Base-by-base conservation (phyloP, 35 echinoderm and acorn worm genomes). In the Chiridota heheva region DNA sequence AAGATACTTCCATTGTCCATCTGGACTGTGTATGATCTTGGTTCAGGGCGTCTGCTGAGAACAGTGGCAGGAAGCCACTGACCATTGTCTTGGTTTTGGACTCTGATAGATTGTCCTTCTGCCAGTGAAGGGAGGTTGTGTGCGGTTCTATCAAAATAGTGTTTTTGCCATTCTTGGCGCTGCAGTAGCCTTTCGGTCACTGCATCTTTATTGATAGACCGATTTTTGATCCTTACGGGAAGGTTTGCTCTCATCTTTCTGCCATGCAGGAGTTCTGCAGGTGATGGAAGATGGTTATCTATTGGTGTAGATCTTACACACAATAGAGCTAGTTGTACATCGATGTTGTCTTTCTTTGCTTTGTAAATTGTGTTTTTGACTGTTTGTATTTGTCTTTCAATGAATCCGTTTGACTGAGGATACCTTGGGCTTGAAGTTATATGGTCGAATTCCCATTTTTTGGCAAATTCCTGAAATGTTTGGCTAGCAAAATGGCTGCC, bases 361-460 rank as follows among this genome's bases (percentile, higher is more conserved):
- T 88, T 81, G 12, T 31, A 32, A 4, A 81, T 46, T 20, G 78
- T 66, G 7, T 33, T 10, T 79, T 91, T 86, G 5, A 91, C 67
- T 46, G 73, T 86, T 78, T 91, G 72, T 0, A 87, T 51, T 38
- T 65, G 59, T n/a, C 89, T 39, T 40, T 73, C 89, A 2, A 86
- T 77, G 17, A 91, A 78, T 44, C 89, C 76, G 60, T 92, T 87
- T 7, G 63, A 87, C 51, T 76, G 67, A 5, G 84, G 78, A 27
- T 87, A 83, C 20, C 60, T 42, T 1, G 77, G 84, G 34, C 58
- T 82, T 41, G 84, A 92, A 2, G 78, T 87, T 5, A 91, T 60
- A 44, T 90, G 87, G 4, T 75, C 57, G 44, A 90, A 75, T 15
- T 42, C 39, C 78, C 70, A 86, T 31, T 67, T 15, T 4, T 67